These are phyloP conservation scores for Asbolus verrucosus DNA, from an alignment of 1,140 invertebrate genomes.

Conservation along the genomic window DNA sequence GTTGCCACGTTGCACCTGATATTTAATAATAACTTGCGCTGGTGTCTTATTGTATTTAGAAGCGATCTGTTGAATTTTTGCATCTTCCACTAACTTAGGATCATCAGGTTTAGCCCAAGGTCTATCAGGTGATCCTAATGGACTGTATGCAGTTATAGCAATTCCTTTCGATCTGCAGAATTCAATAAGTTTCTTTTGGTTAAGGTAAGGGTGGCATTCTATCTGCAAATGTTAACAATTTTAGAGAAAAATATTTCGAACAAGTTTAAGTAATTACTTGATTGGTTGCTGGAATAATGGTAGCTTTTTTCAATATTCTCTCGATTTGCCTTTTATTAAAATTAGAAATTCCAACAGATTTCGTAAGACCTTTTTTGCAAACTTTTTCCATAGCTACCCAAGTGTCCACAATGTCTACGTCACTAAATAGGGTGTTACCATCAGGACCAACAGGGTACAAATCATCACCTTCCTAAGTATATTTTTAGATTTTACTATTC, in stretches of 20 bases:
- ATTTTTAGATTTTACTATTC: too few species aligned
- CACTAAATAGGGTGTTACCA: constrained; percentile 66
- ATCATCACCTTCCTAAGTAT: constrained; percentile 67
- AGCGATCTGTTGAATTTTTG: constrained; percentile 64
- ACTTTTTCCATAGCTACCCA: constrained; percentile 91
- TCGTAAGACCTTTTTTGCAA: constrained; percentile 77
- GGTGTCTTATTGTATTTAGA: constrained; percentile 57
- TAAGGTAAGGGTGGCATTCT: constrained; percentile 89
- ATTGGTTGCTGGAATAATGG: constrained; percentile 81
- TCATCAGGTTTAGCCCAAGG: constrained; percentile 75
- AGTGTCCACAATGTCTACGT: constrained; percentile 87
- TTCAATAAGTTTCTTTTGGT: constrained; percentile 79
- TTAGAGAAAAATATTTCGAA: constrained; percentile 1
- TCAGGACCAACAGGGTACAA: constrained; percentile 73
- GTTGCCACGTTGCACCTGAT: constrained; percentile 53
- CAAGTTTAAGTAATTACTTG: constrained; percentile 70
- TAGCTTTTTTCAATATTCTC: constrained; percentile 74
- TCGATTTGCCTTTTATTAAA: constrained; percentile 89
- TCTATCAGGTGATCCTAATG: constrained; percentile 77
- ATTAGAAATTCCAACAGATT: constrained; percentile 90
- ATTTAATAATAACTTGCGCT: constrained; percentile 59
- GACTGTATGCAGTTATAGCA: constrained; percentile 83
- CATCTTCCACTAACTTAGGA: constrained; percentile 73
- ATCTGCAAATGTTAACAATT: constrained; percentile 68
- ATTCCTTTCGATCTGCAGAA: constrained; percentile 79